Evolutionary conservation across 2,797 vertebrate genomes (phyloP), one percentile per base, ranked within the genome.

Genomic region (Lophius americanus): DNA sequence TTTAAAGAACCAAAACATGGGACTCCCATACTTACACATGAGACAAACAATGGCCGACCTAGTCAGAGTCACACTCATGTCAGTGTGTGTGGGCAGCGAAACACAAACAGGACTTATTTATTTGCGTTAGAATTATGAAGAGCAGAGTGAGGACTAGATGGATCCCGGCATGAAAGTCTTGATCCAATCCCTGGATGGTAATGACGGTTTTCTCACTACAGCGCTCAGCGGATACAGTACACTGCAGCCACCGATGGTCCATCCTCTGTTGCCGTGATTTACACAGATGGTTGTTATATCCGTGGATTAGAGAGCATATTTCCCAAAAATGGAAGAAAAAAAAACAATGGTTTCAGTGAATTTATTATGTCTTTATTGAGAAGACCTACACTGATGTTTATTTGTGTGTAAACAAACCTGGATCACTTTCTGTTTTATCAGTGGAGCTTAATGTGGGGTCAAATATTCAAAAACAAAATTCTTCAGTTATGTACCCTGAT

Each of bases 271-370:
- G 84, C 76, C 82, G 83, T 56, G 51, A 90, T 93, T 93, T 87
- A 90, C 89, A 86, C 90, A 94, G 91, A 93, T 95, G 93, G 80
- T 93, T 95, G 92, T 90, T 87, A 82, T 95, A 89, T 85, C 60
- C 42, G 49, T 53, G 89, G 92, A 92, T 94, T 92, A 93, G 73
- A 80, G 68, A 88, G 85, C 81, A 85, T 90, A 91, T 91, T 92
- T 93, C 87, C 87, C 83, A 83, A 91, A 86, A 91, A 86, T 87
- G 86, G 90, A 79, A 71, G 85, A 78, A 76, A 81, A 76, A 81
- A 84, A 85, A 90, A 85, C 78, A 86, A 82, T 82, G 82, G 75
- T 74, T 85, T 88, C 69, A 64, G 80, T 82, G 80, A 90, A 92
- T 92, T 85, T 89, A 90, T 93, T 91, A 90, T 91, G 88, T 89